Base-by-base conservation (phyloP, 2,888 invertebrate species). In the Apomyelois bistriatella region DNA sequence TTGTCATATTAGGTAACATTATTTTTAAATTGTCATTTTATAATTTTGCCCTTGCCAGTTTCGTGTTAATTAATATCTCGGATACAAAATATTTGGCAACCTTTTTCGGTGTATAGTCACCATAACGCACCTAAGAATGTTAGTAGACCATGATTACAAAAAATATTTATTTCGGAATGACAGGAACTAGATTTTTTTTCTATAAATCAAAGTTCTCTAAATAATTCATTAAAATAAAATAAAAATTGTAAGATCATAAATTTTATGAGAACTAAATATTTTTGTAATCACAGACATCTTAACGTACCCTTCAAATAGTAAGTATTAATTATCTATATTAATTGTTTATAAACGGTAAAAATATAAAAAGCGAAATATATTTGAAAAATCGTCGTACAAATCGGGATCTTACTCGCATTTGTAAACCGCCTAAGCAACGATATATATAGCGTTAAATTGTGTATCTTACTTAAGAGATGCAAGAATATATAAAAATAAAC, bases 331-430 rank as follows among this genome's bases (percentile, higher is more conserved):
- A 16, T 50, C 46, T 51, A 17, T 51, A 42, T 41, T 41, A 40
- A 40, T 10, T 32, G 32, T 51, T 16, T 32, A 49, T 49, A 38
- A 28, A 38, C 13, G 28, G 37, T 48, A 22, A 59, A 60, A 64
- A 58, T 53, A 55, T 47, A 46, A 46, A 32, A 46, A 16, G 28
- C 3, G 10, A 9, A 4, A 32, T 16, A 16, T 32, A 9, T 32
- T 16, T 32, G 16, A 16, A 16, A 32, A 15, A 32, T 13, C 32
- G 46, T 35, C 35, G 32, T 35, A 43, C 32, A 12, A 43, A 43
- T 8, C 9, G 6, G 10, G 1, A 36, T 3, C n/a, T n/a, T 36
- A 38, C 15, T 38, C 28, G 7, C 3, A 28, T 28, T 5, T 28
- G 28, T 28, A 28, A 28, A 28, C 28, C n/a, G n/a, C n/a, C n/a